A percentile compares a stretch with the other conserved stretches of the same genome.
These are phyloP conservation scores for Odontomyia ornata DNA, from an alignment of 2,888 invertebrate species.

Conservation along the genomic window DNA sequence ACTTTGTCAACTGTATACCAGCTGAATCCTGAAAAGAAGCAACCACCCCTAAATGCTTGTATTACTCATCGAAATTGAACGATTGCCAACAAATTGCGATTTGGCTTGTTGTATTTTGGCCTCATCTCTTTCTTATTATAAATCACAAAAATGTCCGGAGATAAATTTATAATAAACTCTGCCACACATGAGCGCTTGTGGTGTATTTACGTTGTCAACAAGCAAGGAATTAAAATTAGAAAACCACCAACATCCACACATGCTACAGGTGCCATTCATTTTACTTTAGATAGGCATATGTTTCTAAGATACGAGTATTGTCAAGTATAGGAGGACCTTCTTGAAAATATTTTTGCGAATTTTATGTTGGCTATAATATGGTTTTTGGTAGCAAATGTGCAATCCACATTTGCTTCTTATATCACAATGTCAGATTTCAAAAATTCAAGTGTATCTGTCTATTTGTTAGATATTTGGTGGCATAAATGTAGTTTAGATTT, in stretches of 20 bases:
- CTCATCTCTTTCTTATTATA: constrained; percentile 1
- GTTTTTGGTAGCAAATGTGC: too few species aligned
- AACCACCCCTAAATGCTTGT: neutral
- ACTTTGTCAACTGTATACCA: neutral
- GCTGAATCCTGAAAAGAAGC: neutral
- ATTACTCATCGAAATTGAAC: constrained; percentile 12
- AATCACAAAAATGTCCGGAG: neutral
- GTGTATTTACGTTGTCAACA: neutral
- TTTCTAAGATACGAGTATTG: too few species aligned
- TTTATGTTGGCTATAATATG: too few species aligned
- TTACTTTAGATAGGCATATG: neutral
- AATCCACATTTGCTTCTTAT: too few species aligned
- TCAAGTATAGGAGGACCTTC: too few species aligned
- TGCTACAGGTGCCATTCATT: constrained; percentile 11
- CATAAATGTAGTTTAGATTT: too few species aligned
- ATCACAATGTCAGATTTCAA: too few species aligned
- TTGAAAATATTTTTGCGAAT: too few species aligned
- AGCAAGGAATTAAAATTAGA: neutral
- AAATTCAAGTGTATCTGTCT: too few species aligned
- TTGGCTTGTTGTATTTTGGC: constrained; percentile 6
- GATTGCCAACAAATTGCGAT: constrained; percentile 19
- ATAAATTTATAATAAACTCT: constrained; percentile 12
- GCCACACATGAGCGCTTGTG: neutral
- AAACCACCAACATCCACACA: neutral
- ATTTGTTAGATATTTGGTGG: too few species aligned